Base-by-base conservation (phyloP, 2,888 invertebrate species). In the Cotesia congregata region DNA sequence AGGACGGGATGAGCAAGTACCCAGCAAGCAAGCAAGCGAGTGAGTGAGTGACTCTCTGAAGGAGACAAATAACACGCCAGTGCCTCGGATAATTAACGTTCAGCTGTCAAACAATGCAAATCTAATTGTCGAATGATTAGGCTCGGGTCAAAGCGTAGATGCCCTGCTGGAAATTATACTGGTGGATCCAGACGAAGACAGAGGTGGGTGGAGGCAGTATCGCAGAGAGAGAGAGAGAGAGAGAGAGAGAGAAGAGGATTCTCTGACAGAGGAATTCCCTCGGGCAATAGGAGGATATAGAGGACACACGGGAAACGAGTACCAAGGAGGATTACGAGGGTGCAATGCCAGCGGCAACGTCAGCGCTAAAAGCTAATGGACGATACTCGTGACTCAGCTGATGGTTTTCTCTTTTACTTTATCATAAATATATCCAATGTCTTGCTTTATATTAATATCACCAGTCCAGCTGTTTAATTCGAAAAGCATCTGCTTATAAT, bases 351-450 rank as follows among this genome's bases (percentile, higher is more conserved):
- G 67, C 68, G 75, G 80, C 78, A 80, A 80, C 82, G 80, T 83
- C 82, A 82, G 77, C 82, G 83, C 79, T 85, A 84, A 85, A 84
- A 84, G 84, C 85, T 85, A 84, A 84, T 85, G 85, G 83, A 83
- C 81, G 79, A 38, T 71, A 62, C 69, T 50, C 71, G 40, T 50
- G n/a, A 12, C 64, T 72, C 30, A 20, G 62, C 39, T 30, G 59
- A 20, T 59, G 59, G 39, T 59, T 50, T 7, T 6, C 12, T 65
- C 61, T 41, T 69, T 67, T 69, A 70, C 65, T 59, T 60, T 72
- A 62, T 72, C 5, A 67, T 30, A 30, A 30, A 30, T 30, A 30
- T 30, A 30, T 30, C 30, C 30, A 60, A 67, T 39, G 67, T 61
- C 59, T 67, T 70, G 39, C 60, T 17, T 38, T 20, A 39, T 5